These are phyloP conservation scores for Drosophila leonis DNA, from an alignment of 2,888 invertebrate genomes.

Conservation along the genomic window DNA sequence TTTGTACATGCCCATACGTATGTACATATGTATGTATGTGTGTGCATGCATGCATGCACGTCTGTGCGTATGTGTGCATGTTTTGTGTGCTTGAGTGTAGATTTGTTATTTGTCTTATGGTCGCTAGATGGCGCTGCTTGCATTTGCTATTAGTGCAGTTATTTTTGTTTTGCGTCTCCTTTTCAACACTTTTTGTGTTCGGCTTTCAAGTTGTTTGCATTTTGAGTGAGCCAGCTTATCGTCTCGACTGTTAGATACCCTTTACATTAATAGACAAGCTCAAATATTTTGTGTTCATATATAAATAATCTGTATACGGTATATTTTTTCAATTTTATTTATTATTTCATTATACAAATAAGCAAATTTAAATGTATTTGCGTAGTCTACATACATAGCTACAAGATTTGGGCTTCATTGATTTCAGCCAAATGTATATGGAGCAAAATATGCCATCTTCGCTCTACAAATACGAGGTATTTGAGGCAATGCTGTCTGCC, in stretches of 20 bases:
- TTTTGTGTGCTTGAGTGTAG: conserved; percentile 10
- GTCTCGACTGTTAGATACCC: neutral
- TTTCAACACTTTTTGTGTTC: conserved; percentile 19
- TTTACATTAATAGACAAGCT: no score
- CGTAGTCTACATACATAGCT: neutral
- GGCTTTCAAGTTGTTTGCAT: conserved; percentile 36
- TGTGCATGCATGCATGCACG: neutral
- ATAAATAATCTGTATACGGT: no score
- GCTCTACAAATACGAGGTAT: neutral
- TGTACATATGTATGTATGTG: neutral
- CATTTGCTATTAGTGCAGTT: conserved; percentile 33
- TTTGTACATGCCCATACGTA: conserved; percentile 4
- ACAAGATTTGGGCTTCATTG: neutral
- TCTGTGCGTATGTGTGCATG: conserved; percentile 1
- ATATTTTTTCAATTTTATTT: no score
- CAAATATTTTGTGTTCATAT: no score
- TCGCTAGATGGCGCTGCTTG: conserved; percentile 54
- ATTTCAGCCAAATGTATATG: neutral
- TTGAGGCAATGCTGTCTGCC: conserved; percentile 2
- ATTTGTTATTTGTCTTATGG: conserved; percentile 29
- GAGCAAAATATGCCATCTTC: conserved; percentile 5
- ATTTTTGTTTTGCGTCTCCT: conserved; percentile 19
- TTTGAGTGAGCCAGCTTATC: conserved; percentile 10
- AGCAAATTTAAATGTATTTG: no score
- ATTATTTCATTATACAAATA: no score